Evolutionary conservation across 2,888 invertebrate genomes (phyloP).

Genomic region (Cataglyphis albicans): DNA sequence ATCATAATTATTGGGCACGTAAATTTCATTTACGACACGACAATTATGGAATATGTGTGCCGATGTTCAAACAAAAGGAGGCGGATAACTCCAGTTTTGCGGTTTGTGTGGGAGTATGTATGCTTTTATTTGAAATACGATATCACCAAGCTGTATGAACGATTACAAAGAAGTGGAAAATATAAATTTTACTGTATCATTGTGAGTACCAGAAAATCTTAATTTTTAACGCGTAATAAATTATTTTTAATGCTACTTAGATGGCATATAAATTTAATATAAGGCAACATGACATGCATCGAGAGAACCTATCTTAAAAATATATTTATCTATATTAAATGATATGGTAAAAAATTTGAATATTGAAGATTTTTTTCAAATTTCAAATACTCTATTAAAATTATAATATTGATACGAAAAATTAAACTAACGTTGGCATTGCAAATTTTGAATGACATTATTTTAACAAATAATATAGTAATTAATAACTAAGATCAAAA

Average conservation of each 20-base stretch:
- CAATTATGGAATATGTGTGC: background rate
- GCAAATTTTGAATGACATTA: background rate
- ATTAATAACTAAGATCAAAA: slow-evolving; percentile 9
- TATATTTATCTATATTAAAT: background rate
- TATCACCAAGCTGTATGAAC: slow-evolving; percentile 19
- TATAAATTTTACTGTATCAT: slow-evolving; percentile 6
- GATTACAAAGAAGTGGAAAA: slow-evolving; percentile 25
- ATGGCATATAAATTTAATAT: background rate
- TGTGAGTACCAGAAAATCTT: background rate
- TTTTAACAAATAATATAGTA: background rate
- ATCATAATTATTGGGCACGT: slow-evolving; percentile 38
- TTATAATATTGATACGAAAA: background rate
- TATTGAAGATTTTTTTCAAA: background rate
- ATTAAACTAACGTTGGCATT: background rate
- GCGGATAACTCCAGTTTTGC: slow-evolving; percentile 23
- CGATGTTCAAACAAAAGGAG: slow-evolving; percentile 26
- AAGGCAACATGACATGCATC: background rate
- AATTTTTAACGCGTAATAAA: background rate
- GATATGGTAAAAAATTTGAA: background rate
- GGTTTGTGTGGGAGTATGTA: background rate
- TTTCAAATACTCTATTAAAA: background rate
- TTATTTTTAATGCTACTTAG: background rate
- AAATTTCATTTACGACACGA: slow-evolving; percentile 22
- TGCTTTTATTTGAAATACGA: slow-evolving; percentile 46
- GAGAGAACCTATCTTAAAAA: background rate